A percentile compares a stretch with the other conserved stretches of the same genome.
phyloP scores from a whole-genome alignment of 2,113 vertebrate species.

The Ia io region DNA sequence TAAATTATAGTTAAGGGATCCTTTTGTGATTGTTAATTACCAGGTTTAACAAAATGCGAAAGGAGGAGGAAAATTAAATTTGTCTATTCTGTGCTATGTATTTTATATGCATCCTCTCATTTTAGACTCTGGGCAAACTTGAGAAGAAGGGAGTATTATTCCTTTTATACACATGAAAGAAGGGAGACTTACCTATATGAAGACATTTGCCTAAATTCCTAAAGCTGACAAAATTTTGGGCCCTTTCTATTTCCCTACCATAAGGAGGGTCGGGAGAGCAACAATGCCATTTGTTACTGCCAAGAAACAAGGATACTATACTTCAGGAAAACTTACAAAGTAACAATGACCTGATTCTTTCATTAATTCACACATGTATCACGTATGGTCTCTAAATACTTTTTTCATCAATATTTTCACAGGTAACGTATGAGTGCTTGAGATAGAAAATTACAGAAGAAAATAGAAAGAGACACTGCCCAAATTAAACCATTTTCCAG shows the following conservation, averaged over 20 bases:
- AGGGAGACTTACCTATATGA: not conserved
- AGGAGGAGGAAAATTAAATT: slow-evolving; percentile 35
- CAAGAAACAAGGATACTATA: not conserved
- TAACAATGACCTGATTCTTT: not conserved
- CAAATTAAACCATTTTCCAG: not conserved
- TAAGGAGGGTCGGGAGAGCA: not conserved
- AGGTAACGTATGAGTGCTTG: not conserved
- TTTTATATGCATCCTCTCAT: not conserved
- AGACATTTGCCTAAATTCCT: not conserved
- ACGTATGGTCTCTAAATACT: not conserved
- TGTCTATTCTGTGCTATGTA: not conserved
- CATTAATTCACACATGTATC: not conserved
- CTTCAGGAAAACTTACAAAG: not conserved
- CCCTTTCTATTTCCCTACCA: not conserved
- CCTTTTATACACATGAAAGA: not conserved
- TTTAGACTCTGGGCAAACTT: not conserved
- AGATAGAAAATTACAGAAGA: not conserved
- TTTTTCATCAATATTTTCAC: not conserved
- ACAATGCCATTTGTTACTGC: not conserved
- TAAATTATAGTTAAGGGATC: slow-evolving; percentile 53
- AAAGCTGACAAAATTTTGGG: not conserved
- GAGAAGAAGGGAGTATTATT: not conserved
- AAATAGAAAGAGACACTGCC: not conserved
- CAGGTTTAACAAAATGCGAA: slow-evolving; percentile 21
- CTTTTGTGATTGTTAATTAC: slow-evolving; percentile 60